Evolutionary conservation across 2,888 invertebrate genomes (phyloP), one percentile per base, ranked within the genome.

Genomic region (Torymus aiolomorphi): DNA sequence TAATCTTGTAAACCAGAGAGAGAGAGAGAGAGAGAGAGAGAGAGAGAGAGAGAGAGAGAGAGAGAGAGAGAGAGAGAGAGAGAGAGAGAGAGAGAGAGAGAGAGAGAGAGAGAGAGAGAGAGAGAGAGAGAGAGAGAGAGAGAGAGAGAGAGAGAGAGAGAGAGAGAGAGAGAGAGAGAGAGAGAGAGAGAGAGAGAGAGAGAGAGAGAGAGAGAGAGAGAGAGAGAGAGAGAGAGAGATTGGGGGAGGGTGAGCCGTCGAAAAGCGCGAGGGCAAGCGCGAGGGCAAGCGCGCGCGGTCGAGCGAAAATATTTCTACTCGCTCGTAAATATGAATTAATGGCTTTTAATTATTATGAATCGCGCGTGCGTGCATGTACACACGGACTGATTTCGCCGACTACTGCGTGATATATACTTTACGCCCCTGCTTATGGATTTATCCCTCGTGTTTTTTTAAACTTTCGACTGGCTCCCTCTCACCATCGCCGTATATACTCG

Each of bases 341-440:
- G 71, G 76, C 76, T 72, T 78, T 83, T 84, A 80, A 85, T 84
- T 84, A 83, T 83, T 82, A 85, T 82, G 83, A 83, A 86, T 85
- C 80, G 79, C 76, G 13, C 18, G 52, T 18, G 49, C 20, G 31
- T 1, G 42, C 42, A 42, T 42, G 13, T 51, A 13, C 54, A 52
- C n/a, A 13, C 52, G 54, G 65, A 63, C 65, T 42, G 56, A 65
- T 74, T 63, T 42, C 54, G 59, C 51, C 4, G 2, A 18, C 42
- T 18, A 12, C 0, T 52, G 54, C 24, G 42, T 20, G 42, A 66
- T 72, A 72, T 51, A 57, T 59, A 51, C 66, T 72, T 65, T 24
- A 14, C 67, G 5, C 24, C 42, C 42, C 42, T 54, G 57, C 31
- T 67, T 76, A 67, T 54, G 20, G 31, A 61, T 31, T 49, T 31